A percentile compares a stretch with the other conserved stretches of the same genome.
Conservation (phyloP, 2,888 invertebrate genomes). For the Autographa pulchrina region DNA sequence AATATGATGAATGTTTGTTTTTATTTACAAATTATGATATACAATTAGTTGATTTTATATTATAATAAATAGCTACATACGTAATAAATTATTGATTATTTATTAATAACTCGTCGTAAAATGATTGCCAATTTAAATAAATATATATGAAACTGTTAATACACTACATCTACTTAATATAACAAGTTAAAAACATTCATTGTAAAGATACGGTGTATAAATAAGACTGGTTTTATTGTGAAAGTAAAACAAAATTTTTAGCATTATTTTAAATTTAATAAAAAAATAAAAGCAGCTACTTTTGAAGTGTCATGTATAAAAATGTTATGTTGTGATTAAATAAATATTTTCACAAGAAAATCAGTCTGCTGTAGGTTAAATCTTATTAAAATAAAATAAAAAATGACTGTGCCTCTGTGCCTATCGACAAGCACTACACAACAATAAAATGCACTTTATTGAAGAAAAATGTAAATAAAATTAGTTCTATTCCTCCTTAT, state of each 20-base stretch:
- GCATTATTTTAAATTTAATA: conserved; percentile 13
- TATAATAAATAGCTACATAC: no score
- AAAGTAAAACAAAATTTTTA: conserved; percentile 51
- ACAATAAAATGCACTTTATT: conserved; percentile 74
- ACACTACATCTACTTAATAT: conserved; percentile 35
- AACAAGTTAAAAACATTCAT: conserved; percentile 67
- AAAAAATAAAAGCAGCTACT: conserved; percentile 8
- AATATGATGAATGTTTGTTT: background rate
- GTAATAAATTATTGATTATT: background rate
- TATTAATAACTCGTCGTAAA: conserved; percentile 34
- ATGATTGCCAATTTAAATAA: conserved; percentile 15
- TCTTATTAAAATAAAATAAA: conserved; percentile 66
- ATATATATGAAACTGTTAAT: conserved; percentile 27
- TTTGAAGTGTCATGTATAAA: background rate
- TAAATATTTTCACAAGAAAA: conserved; percentile 54
- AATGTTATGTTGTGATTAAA: conserved; percentile 3
- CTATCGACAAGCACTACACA: conserved; percentile 82
- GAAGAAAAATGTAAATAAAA: conserved; percentile 60
- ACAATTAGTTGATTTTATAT: background rate
- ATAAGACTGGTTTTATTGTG: conserved; percentile 56
- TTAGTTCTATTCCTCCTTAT: conserved; percentile 41
- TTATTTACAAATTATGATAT: background rate
- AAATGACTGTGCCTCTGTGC: conserved; percentile 86
- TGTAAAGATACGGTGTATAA: conserved; percentile 77
- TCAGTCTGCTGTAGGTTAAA: conserved; percentile 64